phyloP scores from a whole-genome alignment of 2,113 vertebrate genomes.

The Chaetodon auriga region DNA sequence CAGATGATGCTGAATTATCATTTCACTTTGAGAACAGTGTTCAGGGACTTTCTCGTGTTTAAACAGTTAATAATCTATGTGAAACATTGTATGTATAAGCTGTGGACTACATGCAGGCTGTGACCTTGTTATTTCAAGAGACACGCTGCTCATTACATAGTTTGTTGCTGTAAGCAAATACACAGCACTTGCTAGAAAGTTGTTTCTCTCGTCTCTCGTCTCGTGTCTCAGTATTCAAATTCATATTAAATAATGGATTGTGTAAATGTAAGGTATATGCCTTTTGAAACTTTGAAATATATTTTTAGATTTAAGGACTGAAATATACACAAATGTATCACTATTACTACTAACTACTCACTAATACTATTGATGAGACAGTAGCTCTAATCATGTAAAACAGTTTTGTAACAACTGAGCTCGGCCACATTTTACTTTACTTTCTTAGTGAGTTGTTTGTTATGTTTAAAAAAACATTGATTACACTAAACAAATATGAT shows the following conservation, averaged over 20 bases:
- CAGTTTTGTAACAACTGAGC: no score
- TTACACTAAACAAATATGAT: not conserved
- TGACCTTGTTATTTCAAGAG: conserved; percentile 45
- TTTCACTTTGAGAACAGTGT: not conserved
- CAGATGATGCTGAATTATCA: not conserved
- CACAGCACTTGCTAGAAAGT: conserved; percentile 2
- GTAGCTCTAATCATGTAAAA: not conserved
- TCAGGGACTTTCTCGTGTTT: conserved; percentile 5
- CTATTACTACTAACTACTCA: no score
- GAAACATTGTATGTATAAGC: conserved; percentile 37
- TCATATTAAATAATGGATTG: not conserved
- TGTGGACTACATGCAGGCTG: conserved; percentile 15
- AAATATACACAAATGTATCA: no score
- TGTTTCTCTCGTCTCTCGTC: no score
- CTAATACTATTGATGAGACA: not conserved
- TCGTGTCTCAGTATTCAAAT: not conserved
- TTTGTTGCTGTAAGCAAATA: conserved; percentile 41
- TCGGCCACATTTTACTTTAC: no score
- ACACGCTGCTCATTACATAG: conserved; percentile 49
- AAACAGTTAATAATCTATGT: conserved; percentile 26
- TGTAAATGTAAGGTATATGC: not conserved
- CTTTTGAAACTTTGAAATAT: not conserved
- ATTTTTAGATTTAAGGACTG: no score
- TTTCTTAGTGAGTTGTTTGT: no score
- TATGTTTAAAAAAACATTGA: no score